Conservation (phyloP, 2,113 vertebrate species). For the Percopsis transmontana region DNA sequence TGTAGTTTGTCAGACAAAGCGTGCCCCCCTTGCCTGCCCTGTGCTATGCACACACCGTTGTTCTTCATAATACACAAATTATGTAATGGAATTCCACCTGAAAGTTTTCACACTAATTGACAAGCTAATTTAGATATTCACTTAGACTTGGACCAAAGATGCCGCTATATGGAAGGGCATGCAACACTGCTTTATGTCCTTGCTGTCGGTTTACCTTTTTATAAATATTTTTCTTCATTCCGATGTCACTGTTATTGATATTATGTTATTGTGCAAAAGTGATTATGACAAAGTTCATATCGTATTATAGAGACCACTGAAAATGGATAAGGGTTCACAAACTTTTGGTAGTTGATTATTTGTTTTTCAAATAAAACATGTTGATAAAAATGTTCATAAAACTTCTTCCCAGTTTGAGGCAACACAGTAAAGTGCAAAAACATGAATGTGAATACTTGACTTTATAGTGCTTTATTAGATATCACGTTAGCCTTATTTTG, state of each 20-base stretch:
- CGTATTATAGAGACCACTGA: neutral
- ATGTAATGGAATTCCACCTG: neutral
- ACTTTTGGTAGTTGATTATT: neutral
- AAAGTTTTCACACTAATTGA: slow-evolving; percentile 6
- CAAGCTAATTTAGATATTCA: neutral
- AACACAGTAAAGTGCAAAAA: neutral
- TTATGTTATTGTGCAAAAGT: slow-evolving; percentile 13
- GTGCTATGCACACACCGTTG: slow-evolving; percentile 1
- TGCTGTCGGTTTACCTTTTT: neutral
- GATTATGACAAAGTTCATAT: slow-evolving; percentile 27
- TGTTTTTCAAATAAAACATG: neutral
- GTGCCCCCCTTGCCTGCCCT: neutral
- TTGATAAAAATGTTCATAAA: neutral
- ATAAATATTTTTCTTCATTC: neutral
- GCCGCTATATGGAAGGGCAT: too few relatives aligned
- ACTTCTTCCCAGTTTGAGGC: neutral
- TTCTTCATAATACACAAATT: neutral
- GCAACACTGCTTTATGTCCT: too few relatives aligned
- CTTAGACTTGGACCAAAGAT: slow-evolving; percentile 13
- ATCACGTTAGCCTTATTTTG: neutral
- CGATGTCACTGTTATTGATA: slow-evolving; percentile 5
- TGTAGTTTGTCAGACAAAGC: too few relatives aligned
- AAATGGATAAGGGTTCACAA: neutral
- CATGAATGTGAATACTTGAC: neutral
- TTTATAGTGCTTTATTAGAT: neutral